Base-by-base conservation (phyloP, 2,888 invertebrate genomes). In the Piscicola geometra region DNA sequence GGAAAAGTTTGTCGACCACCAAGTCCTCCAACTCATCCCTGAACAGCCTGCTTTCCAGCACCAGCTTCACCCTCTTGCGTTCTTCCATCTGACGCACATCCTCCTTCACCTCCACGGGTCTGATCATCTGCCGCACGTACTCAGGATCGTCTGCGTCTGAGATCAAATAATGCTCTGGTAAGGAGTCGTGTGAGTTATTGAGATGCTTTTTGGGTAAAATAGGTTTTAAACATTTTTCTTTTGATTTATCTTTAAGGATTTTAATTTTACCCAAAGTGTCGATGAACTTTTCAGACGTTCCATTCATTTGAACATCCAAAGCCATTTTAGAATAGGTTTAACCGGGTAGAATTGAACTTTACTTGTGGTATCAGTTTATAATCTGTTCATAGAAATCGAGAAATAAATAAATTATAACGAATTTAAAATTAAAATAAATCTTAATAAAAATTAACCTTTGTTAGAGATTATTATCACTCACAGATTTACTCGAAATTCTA, bases 1-100 rank as follows among this genome's bases (percentile, higher is more conserved):
- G 73, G 25, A 73, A 60, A 66, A 86, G 78, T 80, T 85, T 84
- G 76, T 84, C 86, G 76, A 96, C 94, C 81, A 98, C 92, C 82
- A 98, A 95, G 72, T 95, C 90, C 87, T 99, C 98, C 84, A 99
- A 85, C 87, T 99, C 98, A 86, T 96, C 95, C 79, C 96, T 91
- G 88, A 99, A 99, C 82, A 97, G 89, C 86, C 92, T 91, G 80
- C 85, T 85, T 80, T 84, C 83, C 60, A 85, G 82, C 77, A 85
- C 83, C 85, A 93, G 91, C 83, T 97, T 96, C 56, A 99, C 99
- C 79, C 99, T 91, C 88, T 96, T 96, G 83, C 99, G 90, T 74
- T 97, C 90, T 85, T 97, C 97, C 99, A 99, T 99, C 87, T 99
- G 98, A 83, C 93, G 90, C 81, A 89, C 84, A 81, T 89, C 89